Evolutionary conservation across 2,888 invertebrate species (phyloP).

Genomic region (Ashinkailepas kermadecensis): DNA sequence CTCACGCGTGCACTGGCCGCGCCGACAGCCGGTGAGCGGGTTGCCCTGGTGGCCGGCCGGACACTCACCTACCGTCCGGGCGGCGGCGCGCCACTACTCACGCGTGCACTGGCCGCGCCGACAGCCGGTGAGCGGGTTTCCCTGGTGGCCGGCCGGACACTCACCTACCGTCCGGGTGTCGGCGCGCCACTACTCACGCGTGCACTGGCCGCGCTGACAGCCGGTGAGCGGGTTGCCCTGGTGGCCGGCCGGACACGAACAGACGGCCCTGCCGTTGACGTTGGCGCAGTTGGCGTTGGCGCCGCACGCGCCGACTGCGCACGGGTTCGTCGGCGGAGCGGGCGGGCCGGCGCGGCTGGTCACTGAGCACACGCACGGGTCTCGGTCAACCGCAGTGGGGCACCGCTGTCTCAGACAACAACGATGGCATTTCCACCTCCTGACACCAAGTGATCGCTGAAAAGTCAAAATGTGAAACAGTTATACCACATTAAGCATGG

Average conservation of each 20-base stretch:
- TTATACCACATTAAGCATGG: too few species aligned
- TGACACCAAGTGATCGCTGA: too few species aligned
- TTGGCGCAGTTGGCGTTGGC: constrained; percentile 24
- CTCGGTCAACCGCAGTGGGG: background rate
- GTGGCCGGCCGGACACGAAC: constrained; percentile 69
- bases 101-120: constrained; percentile 64
- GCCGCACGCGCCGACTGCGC: constrained; percentile 57
- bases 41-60: constrained; percentile 69
- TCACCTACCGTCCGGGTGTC: constrained; percentile 67
- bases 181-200: constrained; percentile 47
- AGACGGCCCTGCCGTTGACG: constrained; percentile 58
- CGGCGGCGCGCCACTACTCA: too few species aligned
- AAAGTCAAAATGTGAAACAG: too few species aligned
- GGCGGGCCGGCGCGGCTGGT: background rate
- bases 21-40: constrained; percentile 58
- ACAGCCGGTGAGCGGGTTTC: constrained; percentile 67
- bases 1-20: constrained; percentile 28
- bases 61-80: too few species aligned
- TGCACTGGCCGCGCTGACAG: constrained; percentile 66
- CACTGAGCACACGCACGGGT: background rate
- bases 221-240: constrained; percentile 67
- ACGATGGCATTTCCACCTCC: too few species aligned
- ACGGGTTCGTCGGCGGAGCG: constrained; percentile 58
- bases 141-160: constrained; percentile 67
- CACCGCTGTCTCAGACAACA: too few species aligned